phyloP scores from a whole-genome alignment of 2,797 vertebrate species.

The Synanceia verrucosa region DNA sequence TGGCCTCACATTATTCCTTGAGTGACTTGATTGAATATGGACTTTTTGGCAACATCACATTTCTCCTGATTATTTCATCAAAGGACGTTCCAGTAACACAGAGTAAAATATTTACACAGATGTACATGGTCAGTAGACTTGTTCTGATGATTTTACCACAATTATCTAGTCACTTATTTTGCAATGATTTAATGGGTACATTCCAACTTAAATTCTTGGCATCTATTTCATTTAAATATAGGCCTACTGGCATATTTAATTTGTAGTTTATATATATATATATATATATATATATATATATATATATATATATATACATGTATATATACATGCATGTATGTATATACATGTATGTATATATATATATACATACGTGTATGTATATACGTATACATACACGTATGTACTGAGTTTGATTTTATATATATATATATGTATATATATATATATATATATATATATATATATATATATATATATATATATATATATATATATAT shows the following conservation, averaged over 20 bases:
- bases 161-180: neutral
- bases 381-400: too few relatives aligned
- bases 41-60: neutral
- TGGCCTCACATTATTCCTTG: neutral
- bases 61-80: neutral
- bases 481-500: conserved; percentile 16
- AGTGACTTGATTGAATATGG: neutral
- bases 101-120: neutral
- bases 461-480: conserved; percentile 18
- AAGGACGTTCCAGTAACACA: neutral
- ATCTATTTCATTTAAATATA: neutral
- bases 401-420: too few relatives aligned
- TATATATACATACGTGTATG: too few relatives aligned
- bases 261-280: conserved; percentile 25
- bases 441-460: conserved; percentile 23
- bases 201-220: neutral
- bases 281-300: conserved; percentile 16
- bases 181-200: neutral
- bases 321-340: neutral
- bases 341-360: neutral
- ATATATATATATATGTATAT: conserved; percentile 13
- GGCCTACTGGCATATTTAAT: neutral
- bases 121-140: too few relatives aligned
- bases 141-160: neutral
- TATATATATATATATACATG: conserved; percentile 17